Base-by-base conservation (phyloP, 2,113 vertebrate genomes). In the Tragelaphus imberbis region DNA sequence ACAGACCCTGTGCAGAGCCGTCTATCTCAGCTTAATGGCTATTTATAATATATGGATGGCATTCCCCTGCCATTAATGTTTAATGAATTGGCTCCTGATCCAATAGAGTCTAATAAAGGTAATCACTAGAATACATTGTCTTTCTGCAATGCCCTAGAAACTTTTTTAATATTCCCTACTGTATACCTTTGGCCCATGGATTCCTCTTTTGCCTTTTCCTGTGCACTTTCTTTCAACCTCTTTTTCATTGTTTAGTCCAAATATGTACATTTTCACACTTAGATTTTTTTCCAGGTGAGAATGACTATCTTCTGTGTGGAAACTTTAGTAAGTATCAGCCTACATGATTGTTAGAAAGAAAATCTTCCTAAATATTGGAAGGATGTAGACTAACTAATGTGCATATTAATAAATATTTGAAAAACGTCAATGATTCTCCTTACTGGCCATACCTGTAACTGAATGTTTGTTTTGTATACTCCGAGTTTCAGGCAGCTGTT, bases 81-180 rank as follows among this genome's bases (percentile, higher is more conserved):
- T 98, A 99, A 99, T 98, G 98, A 98, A 99, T 98, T 98, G 97
- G 94, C 98, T 98, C 97, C 97, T 98, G 98, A 98, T 98, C 97
- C 97, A 97, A 91, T 88, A 87, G 96, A 98, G 94, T 97, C 98
- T 98, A 98, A 98, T 99, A 98, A 98, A 98, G 97, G 96, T 98
- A 98, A 98, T 98, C 89, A 98, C 98, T 98, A 98, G 98, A 98
- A 97, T 98, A 95, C 98, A 98, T 98, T 99, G 97, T 98, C 96
- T 97, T 98, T 98, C 95, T 97, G 96, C 97, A 98, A 97, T 98
- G 98, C 96, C 98, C 96, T 95, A 95, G 93, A 98, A 98, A 98
- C 93, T 97, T 98, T 97, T 98, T 96, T 85, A 95, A 95, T 97
- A 98, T 98, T 98, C 97, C 92, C 97, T 92, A 47, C 71, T 98